Conservation (phyloP, 2,888 invertebrate genomes). For the Archips xylosteana region DNA sequence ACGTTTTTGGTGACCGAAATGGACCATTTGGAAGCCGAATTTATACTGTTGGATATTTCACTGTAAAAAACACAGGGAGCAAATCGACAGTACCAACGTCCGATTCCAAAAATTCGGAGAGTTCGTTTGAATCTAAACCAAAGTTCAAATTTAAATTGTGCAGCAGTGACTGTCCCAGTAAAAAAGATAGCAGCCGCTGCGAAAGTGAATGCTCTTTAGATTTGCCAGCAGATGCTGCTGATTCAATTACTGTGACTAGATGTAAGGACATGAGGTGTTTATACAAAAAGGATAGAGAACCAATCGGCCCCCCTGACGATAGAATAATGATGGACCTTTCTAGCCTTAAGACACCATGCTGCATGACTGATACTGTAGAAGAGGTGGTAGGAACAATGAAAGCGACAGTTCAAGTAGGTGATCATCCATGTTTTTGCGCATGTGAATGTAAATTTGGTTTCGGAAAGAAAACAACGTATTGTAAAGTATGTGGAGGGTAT, state of each 20-base stretch:
- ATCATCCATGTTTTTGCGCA: conserved; percentile 70
- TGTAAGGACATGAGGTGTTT: conserved; percentile 63
- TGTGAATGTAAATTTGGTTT: conserved; percentile 76
- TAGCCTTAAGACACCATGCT: conserved; percentile 56
- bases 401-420: conserved; percentile 61
- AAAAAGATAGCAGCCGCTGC: conserved; percentile 42
- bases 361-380: conserved; percentile 61
- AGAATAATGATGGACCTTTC: conserved; percentile 60
- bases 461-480: conserved; percentile 72
- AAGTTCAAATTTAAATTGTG: conserved; percentile 56
- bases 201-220: conserved; percentile 58
- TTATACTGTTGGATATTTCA: conserved; percentile 72
- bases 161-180: conserved; percentile 52
- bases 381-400: conserved; percentile 63
- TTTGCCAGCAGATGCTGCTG: conserved; percentile 54
- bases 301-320: conserved; percentile 58
- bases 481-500: conserved; percentile 73
- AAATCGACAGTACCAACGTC: conserved; percentile 42
- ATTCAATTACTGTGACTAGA: conserved; percentile 57
- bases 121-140: conserved; percentile 43
- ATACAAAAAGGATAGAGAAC: conserved; percentile 52
- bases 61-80: conserved; percentile 57
- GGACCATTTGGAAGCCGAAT: conserved; percentile 58
- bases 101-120: conserved; percentile 48
- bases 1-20: conserved; percentile 62